These are phyloP conservation scores for Malurus alboscapulatus DNA, from an alignment of 2,113 vertebrate genomes.

Conservation along the genomic window DNA sequence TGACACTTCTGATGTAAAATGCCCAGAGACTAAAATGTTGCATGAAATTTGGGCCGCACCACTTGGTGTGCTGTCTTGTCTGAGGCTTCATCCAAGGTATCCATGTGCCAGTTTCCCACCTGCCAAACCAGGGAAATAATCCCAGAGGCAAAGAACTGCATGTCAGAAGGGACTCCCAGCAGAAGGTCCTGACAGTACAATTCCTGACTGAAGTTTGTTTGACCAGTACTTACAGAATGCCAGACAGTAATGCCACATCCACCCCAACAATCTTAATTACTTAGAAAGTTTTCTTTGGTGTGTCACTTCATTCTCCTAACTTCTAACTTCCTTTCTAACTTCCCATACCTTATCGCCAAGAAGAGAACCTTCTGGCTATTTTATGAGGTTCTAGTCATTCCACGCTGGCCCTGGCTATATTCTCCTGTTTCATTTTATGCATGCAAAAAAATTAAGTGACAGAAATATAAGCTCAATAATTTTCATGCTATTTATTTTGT, in stretches of 20 bases:
- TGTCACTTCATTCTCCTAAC: neutral
- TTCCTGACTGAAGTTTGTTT: neutral
- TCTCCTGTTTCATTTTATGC: neutral
- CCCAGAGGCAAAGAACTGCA: neutral
- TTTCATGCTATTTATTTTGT: conserved; percentile 71
- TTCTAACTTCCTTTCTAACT: neutral
- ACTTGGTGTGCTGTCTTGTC: neutral
- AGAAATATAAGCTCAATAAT: neutral
- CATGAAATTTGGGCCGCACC: neutral
- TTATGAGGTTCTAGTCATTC: neutral
- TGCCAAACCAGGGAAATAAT: neutral
- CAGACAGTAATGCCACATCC: neutral
- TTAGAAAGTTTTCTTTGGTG: neutral
- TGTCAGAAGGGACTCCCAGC: neutral
- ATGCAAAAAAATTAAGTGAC: neutral
- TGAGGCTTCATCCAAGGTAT: neutral
- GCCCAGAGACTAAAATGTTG: neutral
- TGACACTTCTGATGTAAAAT: neutral
- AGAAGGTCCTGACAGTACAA: neutral
- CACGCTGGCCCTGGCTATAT: neutral
- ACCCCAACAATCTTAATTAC: neutral
- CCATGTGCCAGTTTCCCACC: neutral
- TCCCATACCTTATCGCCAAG: neutral
- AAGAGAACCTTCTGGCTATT: neutral
- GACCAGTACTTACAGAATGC: neutral